Base-by-base conservation (phyloP, 2,888 invertebrate species). In the Oscheius sp. region DNA sequence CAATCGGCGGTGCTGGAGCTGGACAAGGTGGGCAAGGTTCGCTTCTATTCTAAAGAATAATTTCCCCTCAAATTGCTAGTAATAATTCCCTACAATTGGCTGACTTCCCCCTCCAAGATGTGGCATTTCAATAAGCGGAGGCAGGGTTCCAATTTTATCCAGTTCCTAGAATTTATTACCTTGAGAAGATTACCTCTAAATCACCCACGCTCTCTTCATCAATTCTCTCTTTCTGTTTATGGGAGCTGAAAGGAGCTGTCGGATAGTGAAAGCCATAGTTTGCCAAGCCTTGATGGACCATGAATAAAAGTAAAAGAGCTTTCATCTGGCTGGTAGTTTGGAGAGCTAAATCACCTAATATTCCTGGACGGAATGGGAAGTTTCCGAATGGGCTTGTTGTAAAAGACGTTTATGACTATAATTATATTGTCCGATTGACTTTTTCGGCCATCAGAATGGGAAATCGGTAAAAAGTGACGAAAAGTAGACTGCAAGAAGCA, bases 1-100 rank as follows among this genome's bases (percentile, higher is more conserved):
- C 53, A 34, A n/a, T n/a, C n/a, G 65, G 65, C 17, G 65, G 48
- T 48, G 65, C 50, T 48, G 65, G 65, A 17, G 39, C 65, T 8
- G 65, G 65, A 37, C 65, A 65, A 1, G 65, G 39, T 6, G 50
- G 34, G 25, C 65, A 65, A 15, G 52, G 33, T 42, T 65, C 15
- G 34, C 48, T 27, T 3, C 27, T 25, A 6, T 20, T 34, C 12
- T n/a, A 6, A 15, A 17, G 12, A 3, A 4, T 42, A 6, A 12
- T 12, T 42, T 42, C 42, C 12, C 17, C 3, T 6, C 5, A 4
- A 42, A 15, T 3, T 6, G 42, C 12, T 6, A 3, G 5, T 12
- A 17, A 17, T 12, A 42, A n/a, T 10, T 23, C 3, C 23, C 48
- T 15, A 27, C 27, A n/a, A 29, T 29, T 31, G 6, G 29, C 12